Evolutionary conservation across 2,888 invertebrate genomes (phyloP), one percentile per base, ranked within the genome.

Genomic region (Axea sp.): DNA sequence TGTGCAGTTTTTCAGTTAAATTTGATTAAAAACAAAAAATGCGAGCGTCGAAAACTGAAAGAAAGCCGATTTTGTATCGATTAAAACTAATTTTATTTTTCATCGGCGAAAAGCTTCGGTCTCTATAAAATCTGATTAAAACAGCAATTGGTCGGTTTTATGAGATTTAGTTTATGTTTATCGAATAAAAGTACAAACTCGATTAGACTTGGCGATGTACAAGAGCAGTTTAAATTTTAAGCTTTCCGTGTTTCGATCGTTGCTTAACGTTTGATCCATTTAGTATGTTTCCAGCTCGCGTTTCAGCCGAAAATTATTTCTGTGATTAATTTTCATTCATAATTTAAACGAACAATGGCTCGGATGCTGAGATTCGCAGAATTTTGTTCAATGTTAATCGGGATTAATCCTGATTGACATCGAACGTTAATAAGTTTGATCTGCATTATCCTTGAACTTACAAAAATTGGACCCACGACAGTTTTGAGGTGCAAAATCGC

Each of bases 71-170:
- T 47, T 7, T 45, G 35, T 30, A 39, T 59, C 35, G 45, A 35
- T 59, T 59, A 45, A 43, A 45, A 35, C 45, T 45, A 59, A 45
- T 59, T 45, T 35, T 26, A 59, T 59, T 57, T 57, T 33, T 31
- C 24, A 9, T 43, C 33, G 43, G 11, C 15, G n/a, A 59, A 59
- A 45, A 35, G 26, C 59, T 45, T 35, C 31, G 22, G 14, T 14
- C 22, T 31, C 17, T 17, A 28, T 59, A 28, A 60, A 60, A 49
- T 59, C 30, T 14, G 28, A 49, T 60, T 49, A 47, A 37, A 60
- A 60, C 39, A 14, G 26, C 47, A 47, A 45, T 39, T 30, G 60
- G 28, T 35, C 14, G 19, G 12, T 37, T 47, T 47, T 47, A 39
- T 45, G 30, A 39, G 45, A 59, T 45, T 59, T 19, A 26, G 45